A percentile compares a stretch with the other conserved stretches of the same genome.
Conservation (phyloP, 2,113 vertebrate genomes). For the Empidonax alnorum region DNA sequence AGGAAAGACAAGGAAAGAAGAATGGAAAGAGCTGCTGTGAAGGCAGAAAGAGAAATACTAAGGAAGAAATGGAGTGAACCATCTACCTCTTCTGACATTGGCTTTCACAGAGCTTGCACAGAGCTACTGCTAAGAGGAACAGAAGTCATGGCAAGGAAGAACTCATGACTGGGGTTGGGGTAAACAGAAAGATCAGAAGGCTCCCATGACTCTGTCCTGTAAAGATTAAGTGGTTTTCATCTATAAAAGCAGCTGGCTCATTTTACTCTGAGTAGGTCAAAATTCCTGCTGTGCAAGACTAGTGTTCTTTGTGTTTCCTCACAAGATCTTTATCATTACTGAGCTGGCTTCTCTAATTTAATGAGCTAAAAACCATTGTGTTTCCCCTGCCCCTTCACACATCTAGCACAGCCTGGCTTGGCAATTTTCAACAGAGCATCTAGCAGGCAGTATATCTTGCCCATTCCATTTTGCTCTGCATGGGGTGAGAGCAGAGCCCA, state of each 20-base stretch:
- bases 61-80: background rate
- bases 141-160: background rate
- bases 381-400: background rate
- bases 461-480: background rate
- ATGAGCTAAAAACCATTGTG: background rate
- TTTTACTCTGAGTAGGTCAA: background rate
- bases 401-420: background rate
- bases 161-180: background rate
- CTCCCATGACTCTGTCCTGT: background rate
- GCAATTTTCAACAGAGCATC: background rate
- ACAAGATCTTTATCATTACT: background rate
- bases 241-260: background rate
- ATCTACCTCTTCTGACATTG: background rate
- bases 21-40: background rate
- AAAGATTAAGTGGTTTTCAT: background rate
- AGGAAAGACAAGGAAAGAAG: background rate
- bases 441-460: background rate
- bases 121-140: background rate
- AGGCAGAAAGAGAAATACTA: background rate
- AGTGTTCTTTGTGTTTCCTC: background rate
- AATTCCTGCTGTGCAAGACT: background rate
- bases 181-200: background rate
- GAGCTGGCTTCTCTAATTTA: background rate
- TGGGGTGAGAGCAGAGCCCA: background rate
- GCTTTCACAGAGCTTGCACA: background rate